phyloP scores from a whole-genome alignment of 2,797 vertebrate species.

The Pseudotriccus pelzelni region DNA sequence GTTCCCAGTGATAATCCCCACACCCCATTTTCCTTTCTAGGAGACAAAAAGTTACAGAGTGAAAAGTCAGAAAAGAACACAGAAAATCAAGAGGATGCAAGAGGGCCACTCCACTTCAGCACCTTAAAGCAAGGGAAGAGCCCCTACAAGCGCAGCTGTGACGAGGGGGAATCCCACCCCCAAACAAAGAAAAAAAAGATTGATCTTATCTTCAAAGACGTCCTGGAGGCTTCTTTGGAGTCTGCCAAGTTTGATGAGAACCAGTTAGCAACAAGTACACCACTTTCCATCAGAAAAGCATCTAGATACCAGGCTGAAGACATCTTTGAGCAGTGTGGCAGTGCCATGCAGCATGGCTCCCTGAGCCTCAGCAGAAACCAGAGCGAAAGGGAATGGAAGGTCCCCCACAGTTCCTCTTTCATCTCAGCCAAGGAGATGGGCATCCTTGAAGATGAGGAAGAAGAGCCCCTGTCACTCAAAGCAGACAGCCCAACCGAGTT shows the following conservation, averaged over 20 bases:
- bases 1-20: slow-evolving; percentile 69
- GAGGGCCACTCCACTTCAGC: slow-evolving; percentile 74
- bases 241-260: slow-evolving; percentile 77
- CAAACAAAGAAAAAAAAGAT: slow-evolving; percentile 95
- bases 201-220: slow-evolving; percentile 94
- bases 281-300: slow-evolving; percentile 75
- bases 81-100: slow-evolving; percentile 78
- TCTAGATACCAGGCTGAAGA: slow-evolving; percentile 75
- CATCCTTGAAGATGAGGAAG: slow-evolving; percentile 74
- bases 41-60: slow-evolving; percentile 76
- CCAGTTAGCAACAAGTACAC: slow-evolving; percentile 75
- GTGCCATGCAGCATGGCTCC: slow-evolving; percentile 33
- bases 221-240: slow-evolving; percentile 89
- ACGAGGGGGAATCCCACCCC: slow-evolving; percentile 83
- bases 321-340: slow-evolving; percentile 70
- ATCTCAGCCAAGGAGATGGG: slow-evolving; percentile 66
- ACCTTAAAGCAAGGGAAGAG: slow-evolving; percentile 81
- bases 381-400: slow-evolving; percentile 77
- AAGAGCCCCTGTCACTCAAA: slow-evolving; percentile 80
- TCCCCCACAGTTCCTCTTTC: slow-evolving; percentile 58
- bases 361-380: slow-evolving; percentile 66
- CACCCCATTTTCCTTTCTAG: slow-evolving; percentile 80
- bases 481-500: slow-evolving; percentile 83
- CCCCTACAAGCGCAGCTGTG: slow-evolving; percentile 79
- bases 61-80: slow-evolving; percentile 77